Evolutionary conservation across 2,888 invertebrate species (phyloP), one percentile per base, ranked within the genome.

Genomic region (Eurytoma adleriae): DNA sequence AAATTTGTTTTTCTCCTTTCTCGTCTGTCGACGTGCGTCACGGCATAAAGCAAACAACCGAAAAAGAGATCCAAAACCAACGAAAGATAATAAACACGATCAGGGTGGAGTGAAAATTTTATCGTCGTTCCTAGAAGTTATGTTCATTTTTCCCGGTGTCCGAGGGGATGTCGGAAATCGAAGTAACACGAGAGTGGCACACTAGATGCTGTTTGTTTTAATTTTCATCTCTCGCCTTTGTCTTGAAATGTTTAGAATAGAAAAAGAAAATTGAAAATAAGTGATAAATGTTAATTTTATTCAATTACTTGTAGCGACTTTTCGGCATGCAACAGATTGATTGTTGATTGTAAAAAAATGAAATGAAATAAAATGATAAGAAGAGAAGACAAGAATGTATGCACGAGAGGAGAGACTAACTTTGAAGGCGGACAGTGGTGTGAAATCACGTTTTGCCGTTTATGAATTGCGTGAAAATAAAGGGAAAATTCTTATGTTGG

Each of bases 391-490:
- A 40, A 78, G 67, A 81, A 69, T 75, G 75, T 78, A 71, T 62
- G 75, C 71, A 71, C 48, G 74, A 79, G 72, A 79, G 76, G 72
- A 81, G 79, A 76, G 73, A 82, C 71, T 80, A 82, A 78, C 62
- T 73, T 24, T 54, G 59, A 70, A 57, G 70, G 66, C 30, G 30
- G 73, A 72, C 24, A 18, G 57, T 12, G 62, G 20, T 74, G 61
- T 78, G 10, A 61, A 67, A 71, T 76, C 62, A 16, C 76, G 68
- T 68, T 80, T 68, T 73, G 67, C 50, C 71, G 57, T 59, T 75
- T 78, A 48, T 80, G 78, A 80, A 57, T 73, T 82, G 80, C 78
- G 80, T 82, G 74, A 82, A 40, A 82, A 82, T 82, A 82, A 80
- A 82, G 67, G 78, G 71, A 80, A 79, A 82, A 82, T 82, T 82